Evolutionary conservation across 2,888 invertebrate species (phyloP).

Genomic region (Aporophyla nigra): DNA sequence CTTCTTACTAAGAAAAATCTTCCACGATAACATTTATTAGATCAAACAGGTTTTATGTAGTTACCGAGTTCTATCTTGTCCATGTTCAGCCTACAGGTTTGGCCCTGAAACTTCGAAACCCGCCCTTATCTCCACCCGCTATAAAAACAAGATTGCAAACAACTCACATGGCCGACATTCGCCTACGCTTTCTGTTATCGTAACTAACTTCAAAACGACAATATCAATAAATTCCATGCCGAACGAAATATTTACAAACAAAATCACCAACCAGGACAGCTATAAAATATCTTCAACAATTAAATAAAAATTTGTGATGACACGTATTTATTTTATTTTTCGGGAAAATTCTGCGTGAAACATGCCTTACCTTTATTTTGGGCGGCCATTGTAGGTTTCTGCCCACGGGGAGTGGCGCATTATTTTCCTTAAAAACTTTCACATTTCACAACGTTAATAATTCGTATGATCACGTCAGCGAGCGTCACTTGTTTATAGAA

Average conservation of each 20-base stretch:
- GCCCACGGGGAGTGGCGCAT: constrained; percentile 79
- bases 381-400: constrained; percentile 83
- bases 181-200: constrained; percentile 84
- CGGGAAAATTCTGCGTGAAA: constrained; percentile 68
- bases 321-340: constrained; percentile 58
- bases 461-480: constrained; percentile 61
- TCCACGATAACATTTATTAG: background rate
- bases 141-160: constrained; percentile 81
- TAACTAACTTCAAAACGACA: constrained; percentile 76
- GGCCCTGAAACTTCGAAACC: constrained; percentile 62
- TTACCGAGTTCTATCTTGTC: constrained; percentile 12
- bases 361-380: constrained; percentile 86
- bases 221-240: constrained; percentile 65
- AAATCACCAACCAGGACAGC: constrained; percentile 9
- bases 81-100: constrained; percentile 17
- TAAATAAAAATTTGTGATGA: background rate
- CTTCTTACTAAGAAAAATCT: background rate
- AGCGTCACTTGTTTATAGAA: constrained; percentile 74
- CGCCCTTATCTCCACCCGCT: constrained; percentile 77
- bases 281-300: background rate
- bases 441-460: constrained; percentile 76
- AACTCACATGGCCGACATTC: constrained; percentile 84
- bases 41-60: constrained; percentile 7
- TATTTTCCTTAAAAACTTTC: constrained; percentile 78
- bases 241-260: constrained; percentile 40